phyloP scores from a whole-genome alignment of 2,888 invertebrate species.

The Drosophila melanocephala region DNA sequence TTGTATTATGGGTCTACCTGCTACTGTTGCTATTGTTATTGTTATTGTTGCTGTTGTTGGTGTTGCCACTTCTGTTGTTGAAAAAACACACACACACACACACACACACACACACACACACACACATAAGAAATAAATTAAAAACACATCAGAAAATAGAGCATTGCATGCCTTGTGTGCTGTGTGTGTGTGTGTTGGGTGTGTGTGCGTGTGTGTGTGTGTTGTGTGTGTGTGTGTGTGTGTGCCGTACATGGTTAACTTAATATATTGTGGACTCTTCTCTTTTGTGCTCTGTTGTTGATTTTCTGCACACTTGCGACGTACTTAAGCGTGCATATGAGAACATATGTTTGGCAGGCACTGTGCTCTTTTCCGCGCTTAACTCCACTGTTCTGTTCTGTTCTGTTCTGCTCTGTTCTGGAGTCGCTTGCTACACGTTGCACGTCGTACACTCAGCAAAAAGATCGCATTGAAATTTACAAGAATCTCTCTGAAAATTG shows the following conservation, averaged over 20 bases:
- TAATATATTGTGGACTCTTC: slow-evolving; percentile 66
- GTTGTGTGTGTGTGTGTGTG: not conserved
- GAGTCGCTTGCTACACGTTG: slow-evolving; percentile 12
- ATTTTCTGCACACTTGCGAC: slow-evolving; percentile 48
- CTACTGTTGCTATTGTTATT: not conserved
- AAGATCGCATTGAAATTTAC: too few relatives aligned
- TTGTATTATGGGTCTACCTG: slow-evolving; percentile 1
- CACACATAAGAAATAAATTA: not conserved
- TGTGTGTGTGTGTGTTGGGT: not conserved
- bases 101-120: not conserved
- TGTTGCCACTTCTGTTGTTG: not conserved
- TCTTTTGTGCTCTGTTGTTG: slow-evolving; percentile 44
- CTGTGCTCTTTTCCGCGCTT: not conserved
- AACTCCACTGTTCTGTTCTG: not conserved
- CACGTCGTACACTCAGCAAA: slow-evolving; percentile 6
- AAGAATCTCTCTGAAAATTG: not conserved
- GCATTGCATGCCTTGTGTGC: not conserved
- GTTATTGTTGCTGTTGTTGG: not conserved
- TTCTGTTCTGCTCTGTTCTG: slow-evolving; percentile 3
- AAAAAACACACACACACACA: not conserved
- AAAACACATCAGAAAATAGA: slow-evolving; percentile 3
- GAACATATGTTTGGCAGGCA: slow-evolving; percentile 37
- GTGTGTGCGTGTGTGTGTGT: not conserved
- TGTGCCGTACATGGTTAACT: slow-evolving; percentile 53
- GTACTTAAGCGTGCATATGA: slow-evolving; percentile 74